Conservation (phyloP, 2,888 invertebrate genomes). For the Onchidella celtica region DNA sequence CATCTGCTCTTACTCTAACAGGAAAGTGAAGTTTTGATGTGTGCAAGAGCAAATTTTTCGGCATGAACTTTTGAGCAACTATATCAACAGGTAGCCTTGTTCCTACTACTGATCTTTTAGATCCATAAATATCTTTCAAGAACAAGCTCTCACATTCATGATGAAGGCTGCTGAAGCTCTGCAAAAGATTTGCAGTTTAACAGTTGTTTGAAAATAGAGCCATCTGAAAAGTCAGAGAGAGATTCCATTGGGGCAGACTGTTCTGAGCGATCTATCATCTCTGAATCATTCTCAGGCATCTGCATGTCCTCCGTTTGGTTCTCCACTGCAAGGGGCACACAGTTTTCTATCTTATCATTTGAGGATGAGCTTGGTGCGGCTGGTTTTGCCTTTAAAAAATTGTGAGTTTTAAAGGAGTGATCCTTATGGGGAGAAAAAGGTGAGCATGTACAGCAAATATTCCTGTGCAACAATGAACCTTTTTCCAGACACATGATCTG, state of each 20-base stretch:
- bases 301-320: too few species aligned
- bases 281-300: too few species aligned
- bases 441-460: constrained; percentile 54
- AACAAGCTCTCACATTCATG: constrained; percentile 21
- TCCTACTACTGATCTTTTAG: not conserved
- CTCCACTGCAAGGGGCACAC: too few species aligned
- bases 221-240: too few species aligned
- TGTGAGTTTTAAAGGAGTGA: not conserved
- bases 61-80: not conserved
- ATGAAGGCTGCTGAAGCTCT: constrained; percentile 13
- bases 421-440: not conserved
- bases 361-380: not conserved
- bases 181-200: not conserved
- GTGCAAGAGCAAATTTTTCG: not conserved
- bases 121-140: constrained; percentile 12
- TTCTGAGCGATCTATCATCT: too few species aligned
- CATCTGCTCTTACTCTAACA: constrained; percentile 34
- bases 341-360: too few species aligned
- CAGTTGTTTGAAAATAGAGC: not conserved
- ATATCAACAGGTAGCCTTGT: not conserved
- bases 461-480: constrained; percentile 39
- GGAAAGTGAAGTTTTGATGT: not conserved
- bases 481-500: constrained; percentile 46
- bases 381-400: not conserved
- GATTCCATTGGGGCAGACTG: too few species aligned